Conservation (phyloP, 2,888 invertebrate species). For the Mycogona germanica region DNA sequence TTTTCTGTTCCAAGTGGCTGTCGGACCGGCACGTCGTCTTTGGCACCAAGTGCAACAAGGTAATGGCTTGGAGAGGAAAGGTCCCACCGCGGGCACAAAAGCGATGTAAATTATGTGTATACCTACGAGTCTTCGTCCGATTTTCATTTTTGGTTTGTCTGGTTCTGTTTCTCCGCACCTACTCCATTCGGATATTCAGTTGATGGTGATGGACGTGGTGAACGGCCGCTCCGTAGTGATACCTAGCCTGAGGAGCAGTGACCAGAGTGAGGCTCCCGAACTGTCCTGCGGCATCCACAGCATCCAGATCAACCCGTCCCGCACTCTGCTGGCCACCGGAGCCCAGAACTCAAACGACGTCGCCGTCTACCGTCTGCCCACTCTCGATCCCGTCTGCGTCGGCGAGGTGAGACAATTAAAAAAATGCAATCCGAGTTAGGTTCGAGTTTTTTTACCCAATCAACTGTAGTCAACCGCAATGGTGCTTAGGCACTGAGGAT, state of each 20-base stretch:
- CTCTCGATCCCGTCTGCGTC: conserved; percentile 84
- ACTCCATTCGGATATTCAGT: conserved; percentile 35
- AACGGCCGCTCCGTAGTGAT: conserved; percentile 53
- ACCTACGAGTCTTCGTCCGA: neutral
- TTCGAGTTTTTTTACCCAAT: neutral
- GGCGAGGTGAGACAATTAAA: conserved; percentile 48
- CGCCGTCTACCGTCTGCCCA: conserved; percentile 81
- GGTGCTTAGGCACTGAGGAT: too few species aligned
- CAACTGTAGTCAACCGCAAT: neutral
- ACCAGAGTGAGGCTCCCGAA: conserved; percentile 29
- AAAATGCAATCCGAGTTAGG: neutral
- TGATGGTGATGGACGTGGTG: conserved; percentile 84
- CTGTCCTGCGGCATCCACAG: conserved; percentile 85
- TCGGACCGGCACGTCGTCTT: conserved; percentile 89
- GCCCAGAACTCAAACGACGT: conserved; percentile 86
- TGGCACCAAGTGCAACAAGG: conserved; percentile 95
- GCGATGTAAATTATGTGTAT: neutral
- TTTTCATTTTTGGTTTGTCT: neutral
- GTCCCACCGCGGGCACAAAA: too few species aligned
- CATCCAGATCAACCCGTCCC: conserved; percentile 83
- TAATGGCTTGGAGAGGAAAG: conserved; percentile 31
- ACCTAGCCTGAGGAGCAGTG: conserved; percentile 29
- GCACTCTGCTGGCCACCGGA: conserved; percentile 76
- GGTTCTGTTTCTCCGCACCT: neutral
- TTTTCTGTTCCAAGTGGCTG: conserved; percentile 93